Evolutionary conservation across 2,797 vertebrate species (phyloP).

Genomic region (Gila robusta): DNA sequence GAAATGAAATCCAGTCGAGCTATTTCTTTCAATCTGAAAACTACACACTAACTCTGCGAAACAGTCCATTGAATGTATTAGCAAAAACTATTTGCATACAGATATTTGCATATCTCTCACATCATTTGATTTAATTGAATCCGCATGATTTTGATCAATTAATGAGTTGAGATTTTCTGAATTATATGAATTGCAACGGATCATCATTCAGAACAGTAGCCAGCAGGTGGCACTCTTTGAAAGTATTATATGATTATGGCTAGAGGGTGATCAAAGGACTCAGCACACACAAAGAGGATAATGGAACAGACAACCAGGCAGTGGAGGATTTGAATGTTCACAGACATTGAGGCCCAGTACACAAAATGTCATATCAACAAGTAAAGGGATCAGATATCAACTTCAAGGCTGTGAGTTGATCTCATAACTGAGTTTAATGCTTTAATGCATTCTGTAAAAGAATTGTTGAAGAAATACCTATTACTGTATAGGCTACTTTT

Average conservation of each 20-base stretch:
- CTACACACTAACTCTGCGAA: neutral
- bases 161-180: constrained; percentile 9
- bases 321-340: neutral
- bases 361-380: neutral
- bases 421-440: neutral
- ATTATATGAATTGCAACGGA: neutral
- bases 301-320: neutral
- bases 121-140: neutral
- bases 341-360: neutral
- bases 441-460: neutral
- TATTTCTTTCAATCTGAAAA: neutral
- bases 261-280: constrained; percentile 12
- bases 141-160: constrained; percentile 9
- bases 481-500: neutral
- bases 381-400: neutral
- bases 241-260: constrained; percentile 5
- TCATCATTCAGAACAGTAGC: neutral
- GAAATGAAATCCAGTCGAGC: constrained; percentile 18
- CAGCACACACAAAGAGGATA: constrained; percentile 15
- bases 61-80: neutral
- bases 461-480: neutral
- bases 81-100: neutral
- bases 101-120: neutral
- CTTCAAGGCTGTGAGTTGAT: neutral
- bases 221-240: constrained; percentile 56